Conservation (phyloP, 2,797 vertebrate species). For the Phoeniculus purpureus region DNA sequence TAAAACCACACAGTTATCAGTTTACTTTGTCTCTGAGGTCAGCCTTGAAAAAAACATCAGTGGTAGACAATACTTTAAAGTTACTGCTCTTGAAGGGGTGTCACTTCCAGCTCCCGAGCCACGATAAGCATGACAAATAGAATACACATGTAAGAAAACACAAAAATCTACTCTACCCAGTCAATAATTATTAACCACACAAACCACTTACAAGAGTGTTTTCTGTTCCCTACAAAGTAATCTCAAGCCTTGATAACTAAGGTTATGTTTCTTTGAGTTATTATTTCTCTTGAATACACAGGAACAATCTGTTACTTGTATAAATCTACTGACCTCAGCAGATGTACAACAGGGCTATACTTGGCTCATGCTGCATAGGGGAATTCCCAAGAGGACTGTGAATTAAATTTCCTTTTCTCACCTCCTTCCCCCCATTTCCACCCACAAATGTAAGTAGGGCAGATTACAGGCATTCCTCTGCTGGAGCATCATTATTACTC, state of each 20-base stretch:
- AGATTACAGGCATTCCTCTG: constrained; percentile 20
- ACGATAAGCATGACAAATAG: constrained; percentile 54
- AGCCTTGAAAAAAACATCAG: constrained; percentile 28
- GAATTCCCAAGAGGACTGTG: constrained; percentile 31
- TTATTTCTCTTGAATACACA: constrained; percentile 25
- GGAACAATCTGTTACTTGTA: constrained; percentile 16
- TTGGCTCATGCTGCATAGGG: constrained; percentile 21
- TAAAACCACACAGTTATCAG: constrained; percentile 23
- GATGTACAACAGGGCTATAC: not conserved
- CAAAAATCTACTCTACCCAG: constrained; percentile 44
- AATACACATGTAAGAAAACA: constrained; percentile 58
- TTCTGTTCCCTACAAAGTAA: constrained; percentile 56
- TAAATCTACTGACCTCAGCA: constrained; percentile 31
- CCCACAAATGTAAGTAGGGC: not conserved
- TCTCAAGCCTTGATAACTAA: constrained; percentile 29
- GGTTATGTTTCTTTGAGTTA: constrained; percentile 15
- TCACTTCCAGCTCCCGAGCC: constrained; percentile 66
- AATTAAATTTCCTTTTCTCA: constrained; percentile 50
- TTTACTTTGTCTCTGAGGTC: constrained; percentile 32
- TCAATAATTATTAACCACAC: constrained; percentile 70
- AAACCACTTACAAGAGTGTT: constrained; percentile 43
- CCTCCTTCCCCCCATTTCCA: constrained; percentile 18
- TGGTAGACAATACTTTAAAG: not conserved
- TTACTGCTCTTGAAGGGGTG: constrained; percentile 47
- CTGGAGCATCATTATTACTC: not conserved